A percentile compares a stretch with the other conserved stretches of the same genome.
Evolutionary conservation across 2,888 invertebrate genomes (phyloP).

Genomic region (Coenonympha glycerion): DNA sequence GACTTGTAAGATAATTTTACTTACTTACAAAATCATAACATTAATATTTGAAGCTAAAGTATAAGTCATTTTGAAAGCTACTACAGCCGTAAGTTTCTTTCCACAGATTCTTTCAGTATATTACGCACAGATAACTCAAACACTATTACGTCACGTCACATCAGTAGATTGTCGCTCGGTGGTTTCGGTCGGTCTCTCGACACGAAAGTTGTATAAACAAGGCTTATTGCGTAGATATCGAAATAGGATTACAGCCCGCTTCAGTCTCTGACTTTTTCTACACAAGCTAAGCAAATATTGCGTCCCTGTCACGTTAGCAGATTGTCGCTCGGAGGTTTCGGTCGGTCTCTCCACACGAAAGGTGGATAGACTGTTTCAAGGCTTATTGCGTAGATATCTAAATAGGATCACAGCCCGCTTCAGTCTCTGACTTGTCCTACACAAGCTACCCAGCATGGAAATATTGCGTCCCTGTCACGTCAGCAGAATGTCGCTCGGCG

Average conservation of each 20-base stretch:
- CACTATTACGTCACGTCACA: too few species aligned
- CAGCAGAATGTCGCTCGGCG: constrained; percentile 10
- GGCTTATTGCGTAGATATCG: too few species aligned
- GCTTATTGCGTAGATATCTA: neutral
- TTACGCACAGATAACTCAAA: too few species aligned
- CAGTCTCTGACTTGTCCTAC: neutral
- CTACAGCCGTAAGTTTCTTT: too few species aligned
- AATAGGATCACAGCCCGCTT: neutral
- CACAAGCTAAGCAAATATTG: constrained; percentile 1
- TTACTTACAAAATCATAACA: neutral
- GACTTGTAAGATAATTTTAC: too few species aligned
- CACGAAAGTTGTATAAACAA: neutral
- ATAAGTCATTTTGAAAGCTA: neutral
- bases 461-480: constrained; percentile 15
- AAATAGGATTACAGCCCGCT: too few species aligned
- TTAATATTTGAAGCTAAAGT: neutral
- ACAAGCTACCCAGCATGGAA: neutral
- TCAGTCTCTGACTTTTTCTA: neutral
- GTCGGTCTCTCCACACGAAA: neutral
- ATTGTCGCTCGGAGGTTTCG: constrained; percentile 12
- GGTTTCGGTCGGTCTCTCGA: too few species aligned
- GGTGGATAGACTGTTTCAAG: neutral
- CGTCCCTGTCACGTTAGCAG: constrained; percentile 15
- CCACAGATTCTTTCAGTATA: too few species aligned
- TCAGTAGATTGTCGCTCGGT: too few species aligned